Conservation (phyloP, 2,113 vertebrate species). For the Donacobius atricapilla region DNA sequence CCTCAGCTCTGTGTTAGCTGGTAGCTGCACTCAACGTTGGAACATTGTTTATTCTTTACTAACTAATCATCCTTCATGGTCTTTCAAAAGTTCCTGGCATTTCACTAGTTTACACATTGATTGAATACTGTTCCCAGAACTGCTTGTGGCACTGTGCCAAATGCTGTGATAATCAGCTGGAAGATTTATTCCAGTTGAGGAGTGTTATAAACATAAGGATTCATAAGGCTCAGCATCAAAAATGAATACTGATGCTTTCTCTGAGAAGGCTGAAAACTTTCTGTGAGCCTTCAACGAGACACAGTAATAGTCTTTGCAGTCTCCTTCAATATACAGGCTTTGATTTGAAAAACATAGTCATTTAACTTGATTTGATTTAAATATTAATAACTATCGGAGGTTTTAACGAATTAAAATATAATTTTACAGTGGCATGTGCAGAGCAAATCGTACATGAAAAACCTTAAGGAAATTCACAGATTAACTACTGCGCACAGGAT, state of each 20-base stretch:
- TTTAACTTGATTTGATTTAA: slow-evolving; percentile 63
- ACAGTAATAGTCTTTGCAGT: not conserved
- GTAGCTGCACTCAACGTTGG: slow-evolving; percentile 44
- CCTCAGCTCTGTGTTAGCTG: slow-evolving; percentile 36
- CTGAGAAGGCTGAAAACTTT: slow-evolving; percentile 65
- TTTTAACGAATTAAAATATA: slow-evolving; percentile 64
- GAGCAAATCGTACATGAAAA: slow-evolving; percentile 38
- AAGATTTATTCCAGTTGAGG: slow-evolving; percentile 84
- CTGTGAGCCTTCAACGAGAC: not conserved
- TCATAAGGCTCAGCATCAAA: slow-evolving; percentile 61
- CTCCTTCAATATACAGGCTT: slow-evolving; percentile 29
- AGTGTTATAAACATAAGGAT: slow-evolving; percentile 81
- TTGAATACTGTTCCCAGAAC: slow-evolving; percentile 76
- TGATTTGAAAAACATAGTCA: slow-evolving; percentile 48
- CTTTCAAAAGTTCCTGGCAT: slow-evolving; percentile 76
- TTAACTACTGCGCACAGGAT: slow-evolving; percentile 34
- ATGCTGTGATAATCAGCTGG: slow-evolving; percentile 81
- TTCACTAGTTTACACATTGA: slow-evolving; percentile 74
- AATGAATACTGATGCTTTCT: slow-evolving; percentile 65
- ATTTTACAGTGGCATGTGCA: slow-evolving; percentile 40
- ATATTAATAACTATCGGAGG: slow-evolving; percentile 51
- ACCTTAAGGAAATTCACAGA: slow-evolving; percentile 47
- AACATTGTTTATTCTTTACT: slow-evolving; percentile 75
- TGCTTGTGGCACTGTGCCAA: slow-evolving; percentile 71
- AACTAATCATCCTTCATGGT: slow-evolving; percentile 69